Evolutionary conservation across 2,113 vertebrate species (phyloP), one percentile per base, ranked within the genome.

Genomic region (Anoplopoma fimbria): DNA sequence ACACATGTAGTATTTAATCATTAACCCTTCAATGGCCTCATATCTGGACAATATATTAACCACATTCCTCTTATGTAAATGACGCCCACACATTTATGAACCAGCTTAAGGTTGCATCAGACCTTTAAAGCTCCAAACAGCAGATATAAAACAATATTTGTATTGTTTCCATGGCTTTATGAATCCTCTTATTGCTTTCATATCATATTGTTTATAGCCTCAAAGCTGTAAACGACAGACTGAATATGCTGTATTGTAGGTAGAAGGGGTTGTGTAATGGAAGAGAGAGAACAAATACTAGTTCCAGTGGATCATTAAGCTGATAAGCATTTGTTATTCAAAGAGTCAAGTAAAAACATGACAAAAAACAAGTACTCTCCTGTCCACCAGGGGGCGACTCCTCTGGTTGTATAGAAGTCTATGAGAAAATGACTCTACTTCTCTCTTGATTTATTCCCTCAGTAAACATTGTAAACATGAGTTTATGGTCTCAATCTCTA

Each of bases 111-210:
- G 31, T 38, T 85, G 40, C 17, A 34, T 53, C 27, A 69, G 29
- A 40, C 38, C 25, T 42, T n/a, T 53, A 31, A 17, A 10, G 53
- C 21, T 60, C 69, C 34, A 77, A 57, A 84, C 23, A 6, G 27
- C 68, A 12, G 27, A 34, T 55, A 73, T 49, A 42, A 69, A 63
- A 53, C 79, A 83, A 31, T 82, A 71, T 89, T 92, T 90, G 73
- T 42, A 57, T 71, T 77, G 91, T 93, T 78, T 75, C 85, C 77
- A 90, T 88, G 90, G 80, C 71, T 87, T 75, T 81, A 68, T 75
- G n/a, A 7, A 53, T 57, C 60, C 15, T 69, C 9, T 40, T 40
- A 36, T 0, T 57, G 31, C 58, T 73, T 81, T 69, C 31, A 79
- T 75, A 12, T 64, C 40, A n/a, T 33, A 49, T 65, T 21, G 25